These are phyloP conservation scores for Stenurella melanura DNA, from an alignment of 2,888 invertebrate genomes.

Conservation along the genomic window DNA sequence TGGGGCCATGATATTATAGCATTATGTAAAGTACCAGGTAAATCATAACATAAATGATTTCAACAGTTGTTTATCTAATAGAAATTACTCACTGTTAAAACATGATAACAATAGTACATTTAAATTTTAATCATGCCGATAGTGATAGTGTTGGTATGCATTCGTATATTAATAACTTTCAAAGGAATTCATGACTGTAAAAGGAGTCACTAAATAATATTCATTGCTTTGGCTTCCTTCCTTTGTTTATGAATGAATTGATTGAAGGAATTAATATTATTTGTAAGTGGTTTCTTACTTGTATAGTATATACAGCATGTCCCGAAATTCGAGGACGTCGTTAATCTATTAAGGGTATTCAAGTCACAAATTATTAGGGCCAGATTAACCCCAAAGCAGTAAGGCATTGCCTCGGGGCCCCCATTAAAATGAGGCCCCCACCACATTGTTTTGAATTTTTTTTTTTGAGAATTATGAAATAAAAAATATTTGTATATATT, in stretches of 20 bases:
- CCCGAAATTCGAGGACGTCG: too few species aligned
- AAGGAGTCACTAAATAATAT: conserved; percentile 4
- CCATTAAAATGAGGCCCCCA: too few species aligned
- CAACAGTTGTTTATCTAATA: background rate
- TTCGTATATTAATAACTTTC: conserved; percentile 14
- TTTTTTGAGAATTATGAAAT: too few species aligned
- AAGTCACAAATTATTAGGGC: too few species aligned
- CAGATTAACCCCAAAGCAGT: too few species aligned
- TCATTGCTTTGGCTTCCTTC: conserved; percentile 14
- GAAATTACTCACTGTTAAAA: background rate
- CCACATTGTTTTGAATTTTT: too few species aligned
- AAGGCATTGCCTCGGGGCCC: too few species aligned
- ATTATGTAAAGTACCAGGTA: too few species aligned
- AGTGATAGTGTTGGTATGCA: conserved; percentile 9
- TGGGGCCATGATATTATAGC: background rate
- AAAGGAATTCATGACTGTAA: conserved; percentile 30
- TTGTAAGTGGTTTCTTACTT: too few species aligned
- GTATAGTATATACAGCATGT: background rate
- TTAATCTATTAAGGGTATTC: too few species aligned
- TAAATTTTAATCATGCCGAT: conserved; percentile 22
- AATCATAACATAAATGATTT: background rate
- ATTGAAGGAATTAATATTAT: background rate
- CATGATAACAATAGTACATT: conserved; percentile 10
- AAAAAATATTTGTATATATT: too few species aligned
- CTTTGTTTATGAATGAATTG: background rate